These are phyloP conservation scores for Pterocles burchelli DNA, from an alignment of 2,113 vertebrate genomes.

Conservation along the genomic window DNA sequence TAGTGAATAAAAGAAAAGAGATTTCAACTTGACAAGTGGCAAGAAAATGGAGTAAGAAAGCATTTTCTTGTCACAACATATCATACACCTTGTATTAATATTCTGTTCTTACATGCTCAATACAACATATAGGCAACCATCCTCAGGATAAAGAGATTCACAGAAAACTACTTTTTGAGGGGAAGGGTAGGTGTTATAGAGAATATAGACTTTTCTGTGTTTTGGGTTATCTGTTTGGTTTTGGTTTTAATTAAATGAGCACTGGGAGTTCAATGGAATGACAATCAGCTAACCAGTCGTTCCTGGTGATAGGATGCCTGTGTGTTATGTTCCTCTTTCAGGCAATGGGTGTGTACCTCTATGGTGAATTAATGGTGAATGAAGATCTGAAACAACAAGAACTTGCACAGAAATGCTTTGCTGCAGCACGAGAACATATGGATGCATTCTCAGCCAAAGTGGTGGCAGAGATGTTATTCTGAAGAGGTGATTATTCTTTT, in stretches of 20 bases:
- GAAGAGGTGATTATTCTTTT: conserved; percentile 75
- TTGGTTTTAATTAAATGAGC: not conserved
- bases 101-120: not conserved
- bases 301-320: not conserved
- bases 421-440: conserved; percentile 83
- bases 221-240: not conserved
- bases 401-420: conserved; percentile 86
- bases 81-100: not conserved
- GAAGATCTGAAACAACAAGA: conserved; percentile 88
- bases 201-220: not conserved
- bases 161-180: not conserved
- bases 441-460: conserved; percentile 84
- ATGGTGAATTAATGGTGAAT: conserved; percentile 95
- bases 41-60: not conserved
- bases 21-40: not conserved
- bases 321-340: conserved; percentile 57
- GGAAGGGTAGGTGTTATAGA: not conserved
- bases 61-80: not conserved
- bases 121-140: not conserved
- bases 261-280: not conserved
- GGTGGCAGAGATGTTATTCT: conserved; percentile 94
- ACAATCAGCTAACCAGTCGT: not conserved
- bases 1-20: not conserved
- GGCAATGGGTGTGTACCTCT: conserved; percentile 98
- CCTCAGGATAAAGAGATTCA: not conserved